These are phyloP conservation scores for Raja brachyura DNA, from an alignment of 2,113 vertebrate species.

Conservation along the genomic window DNA sequence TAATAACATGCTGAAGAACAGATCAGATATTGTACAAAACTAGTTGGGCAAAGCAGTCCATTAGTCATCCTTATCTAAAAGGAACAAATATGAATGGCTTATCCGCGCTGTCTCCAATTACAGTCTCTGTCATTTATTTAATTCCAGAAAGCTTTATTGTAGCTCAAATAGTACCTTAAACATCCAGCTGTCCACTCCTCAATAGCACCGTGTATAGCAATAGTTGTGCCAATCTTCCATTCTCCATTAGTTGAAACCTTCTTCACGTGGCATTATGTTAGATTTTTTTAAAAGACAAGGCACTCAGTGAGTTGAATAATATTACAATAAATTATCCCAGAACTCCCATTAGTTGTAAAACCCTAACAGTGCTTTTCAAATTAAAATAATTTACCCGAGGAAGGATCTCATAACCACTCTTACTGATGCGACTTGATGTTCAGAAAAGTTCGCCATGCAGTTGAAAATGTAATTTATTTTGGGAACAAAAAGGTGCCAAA, in stretches of 20 bases:
- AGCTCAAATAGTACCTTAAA: slow-evolving; percentile 15
- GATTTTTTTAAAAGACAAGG: not conserved
- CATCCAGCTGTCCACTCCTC: not conserved
- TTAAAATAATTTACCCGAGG: not conserved
- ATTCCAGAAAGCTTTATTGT: slow-evolving; percentile 20
- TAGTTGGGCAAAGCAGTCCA: slow-evolving; percentile 17
- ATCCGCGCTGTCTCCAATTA: slow-evolving; percentile 24
- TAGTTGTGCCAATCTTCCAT: slow-evolving; percentile 20
- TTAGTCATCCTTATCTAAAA: slow-evolving; percentile 33
- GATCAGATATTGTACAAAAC: slow-evolving; percentile 18
- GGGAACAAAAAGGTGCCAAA: not conserved
- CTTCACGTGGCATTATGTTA: not conserved
- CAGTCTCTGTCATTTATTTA: slow-evolving; percentile 20
- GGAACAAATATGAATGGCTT: slow-evolving; percentile 29
- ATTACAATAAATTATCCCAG: slow-evolving; percentile 34
- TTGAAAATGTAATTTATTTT: not conserved
- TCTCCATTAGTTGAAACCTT: slow-evolving; percentile 19
- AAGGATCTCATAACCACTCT: not conserved
- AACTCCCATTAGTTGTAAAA: slow-evolving; percentile 20
- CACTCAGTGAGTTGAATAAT: not conserved
- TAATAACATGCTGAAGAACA: slow-evolving; percentile 1
- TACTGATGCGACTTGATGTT: not conserved
- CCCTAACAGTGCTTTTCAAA: not conserved
- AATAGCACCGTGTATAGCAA: not conserved
- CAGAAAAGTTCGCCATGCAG: not conserved